phyloP scores from a whole-genome alignment of 2,797 vertebrate genomes.

The Muscicapa striata region DNA sequence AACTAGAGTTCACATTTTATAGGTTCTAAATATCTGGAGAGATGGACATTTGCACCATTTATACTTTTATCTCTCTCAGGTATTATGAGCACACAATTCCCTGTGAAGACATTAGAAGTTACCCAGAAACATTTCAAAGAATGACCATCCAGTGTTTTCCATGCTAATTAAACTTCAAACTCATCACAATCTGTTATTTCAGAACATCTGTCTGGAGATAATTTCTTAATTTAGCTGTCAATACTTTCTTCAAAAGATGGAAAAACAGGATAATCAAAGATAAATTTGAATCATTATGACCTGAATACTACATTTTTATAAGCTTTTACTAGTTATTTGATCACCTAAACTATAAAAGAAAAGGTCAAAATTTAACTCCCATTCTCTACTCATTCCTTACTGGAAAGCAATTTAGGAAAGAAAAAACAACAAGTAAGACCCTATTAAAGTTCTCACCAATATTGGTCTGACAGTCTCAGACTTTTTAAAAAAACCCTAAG shows the following conservation, averaged over 20 bases:
- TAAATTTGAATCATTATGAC: background rate
- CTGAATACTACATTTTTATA: background rate
- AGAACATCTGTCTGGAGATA: background rate
- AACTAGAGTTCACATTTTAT: background rate
- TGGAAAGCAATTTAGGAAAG: background rate
- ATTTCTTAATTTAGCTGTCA: background rate
- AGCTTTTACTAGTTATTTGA: background rate
- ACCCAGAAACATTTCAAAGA: background rate
- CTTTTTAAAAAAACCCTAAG: rapidly evolving
- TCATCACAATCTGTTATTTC: background rate
- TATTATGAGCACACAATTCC: background rate
- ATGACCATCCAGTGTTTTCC: background rate
- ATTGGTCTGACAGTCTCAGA: background rate
- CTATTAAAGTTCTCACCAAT: background rate
- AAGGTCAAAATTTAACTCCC: background rate
- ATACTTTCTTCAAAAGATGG: background rate
- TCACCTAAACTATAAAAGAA: background rate
- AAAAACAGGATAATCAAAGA: background rate
- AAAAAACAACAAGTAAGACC: background rate
- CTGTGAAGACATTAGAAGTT: background rate
- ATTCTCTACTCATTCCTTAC: background rate
- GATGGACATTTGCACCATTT: background rate
- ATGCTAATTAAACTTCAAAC: background rate
- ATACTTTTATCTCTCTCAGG: background rate
- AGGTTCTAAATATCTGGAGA: background rate